Conservation (phyloP, 2,888 invertebrate species). For the Linyphia triangularis region DNA sequence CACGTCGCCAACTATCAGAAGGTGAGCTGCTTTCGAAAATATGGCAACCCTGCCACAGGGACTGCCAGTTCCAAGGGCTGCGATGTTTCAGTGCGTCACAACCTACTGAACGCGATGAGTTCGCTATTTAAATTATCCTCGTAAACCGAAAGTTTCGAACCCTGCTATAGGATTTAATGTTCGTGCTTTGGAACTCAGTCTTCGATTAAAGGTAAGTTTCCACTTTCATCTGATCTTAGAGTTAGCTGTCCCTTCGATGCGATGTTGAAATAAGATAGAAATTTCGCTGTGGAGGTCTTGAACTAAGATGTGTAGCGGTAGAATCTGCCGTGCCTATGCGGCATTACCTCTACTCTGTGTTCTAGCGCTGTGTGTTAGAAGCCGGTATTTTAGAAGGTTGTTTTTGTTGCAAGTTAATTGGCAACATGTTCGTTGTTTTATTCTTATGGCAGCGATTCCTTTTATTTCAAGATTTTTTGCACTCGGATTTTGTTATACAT, state of each 20-base stretch:
- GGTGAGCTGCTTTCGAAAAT: background rate
- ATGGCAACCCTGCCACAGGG: conserved; percentile 55
- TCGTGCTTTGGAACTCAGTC: background rate
- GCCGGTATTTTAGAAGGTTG: conserved; percentile 17
- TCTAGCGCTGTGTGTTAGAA: conserved; percentile 20
- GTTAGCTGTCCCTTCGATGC: background rate
- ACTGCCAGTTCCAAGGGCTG: background rate
- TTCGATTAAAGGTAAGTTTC: conserved; percentile 35
- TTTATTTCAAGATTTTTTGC: background rate
- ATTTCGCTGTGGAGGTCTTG: background rate
- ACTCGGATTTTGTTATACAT: background rate
- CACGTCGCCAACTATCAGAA: background rate
- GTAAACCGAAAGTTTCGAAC: background rate
- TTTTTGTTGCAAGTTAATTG: background rate
- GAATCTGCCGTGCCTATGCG: conserved; percentile 52
- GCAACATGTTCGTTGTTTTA: background rate
- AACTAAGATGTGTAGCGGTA: conserved; percentile 58
- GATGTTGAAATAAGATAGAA: background rate
- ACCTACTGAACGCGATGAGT: conserved; percentile 5
- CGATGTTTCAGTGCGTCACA: conserved; percentile 62
- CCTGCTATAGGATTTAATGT: conserved; percentile 48
- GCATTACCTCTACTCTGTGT: conserved; percentile 66
- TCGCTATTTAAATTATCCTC: conserved; percentile 1
- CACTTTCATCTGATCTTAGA: background rate
- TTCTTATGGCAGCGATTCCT: background rate